Evolutionary conservation across 2,113 vertebrate genomes (phyloP).

Genomic region (Siphamia tubifer): DNA sequence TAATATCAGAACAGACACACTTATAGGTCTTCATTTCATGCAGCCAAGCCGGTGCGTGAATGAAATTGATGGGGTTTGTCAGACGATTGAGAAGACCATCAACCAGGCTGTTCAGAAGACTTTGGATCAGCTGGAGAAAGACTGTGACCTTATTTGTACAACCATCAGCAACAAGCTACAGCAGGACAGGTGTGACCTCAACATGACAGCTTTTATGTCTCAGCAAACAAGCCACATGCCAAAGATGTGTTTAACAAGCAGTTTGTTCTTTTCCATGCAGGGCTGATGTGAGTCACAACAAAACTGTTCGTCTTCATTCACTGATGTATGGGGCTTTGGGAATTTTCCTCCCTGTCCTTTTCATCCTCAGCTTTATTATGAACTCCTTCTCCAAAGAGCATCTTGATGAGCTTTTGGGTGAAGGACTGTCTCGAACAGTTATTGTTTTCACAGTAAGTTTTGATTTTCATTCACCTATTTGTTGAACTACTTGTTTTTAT

Average conservation of each 20-base stretch:
- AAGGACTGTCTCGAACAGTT: conserved; percentile 55
- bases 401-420: conserved; percentile 70
- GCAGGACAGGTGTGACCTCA: conserved; percentile 73
- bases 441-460: conserved; percentile 55
- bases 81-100: conserved; percentile 84
- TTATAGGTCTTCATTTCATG: conserved; percentile 8
- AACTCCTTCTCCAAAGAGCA: conserved; percentile 69
- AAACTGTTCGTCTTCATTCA: conserved; percentile 70
- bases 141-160: conserved; percentile 76
- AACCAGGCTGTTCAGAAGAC: conserved; percentile 84
- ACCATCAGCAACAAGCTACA: conserved; percentile 71
- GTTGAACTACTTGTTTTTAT: neutral
- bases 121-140: conserved; percentile 82
- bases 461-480: neutral
- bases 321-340: conserved; percentile 73
- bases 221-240: neutral
- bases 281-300: conserved; percentile 67
- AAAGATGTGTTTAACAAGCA: too few relatives aligned
- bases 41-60: conserved; percentile 82
- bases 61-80: conserved; percentile 81
- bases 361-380: conserved; percentile 77
- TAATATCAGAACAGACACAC: neutral
- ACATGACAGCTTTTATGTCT: neutral
- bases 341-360: conserved; percentile 70
- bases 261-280: conserved; percentile 45